phyloP scores from a whole-genome alignment of 2,113 vertebrate genomes.

The Aegotheles bennettii region DNA sequence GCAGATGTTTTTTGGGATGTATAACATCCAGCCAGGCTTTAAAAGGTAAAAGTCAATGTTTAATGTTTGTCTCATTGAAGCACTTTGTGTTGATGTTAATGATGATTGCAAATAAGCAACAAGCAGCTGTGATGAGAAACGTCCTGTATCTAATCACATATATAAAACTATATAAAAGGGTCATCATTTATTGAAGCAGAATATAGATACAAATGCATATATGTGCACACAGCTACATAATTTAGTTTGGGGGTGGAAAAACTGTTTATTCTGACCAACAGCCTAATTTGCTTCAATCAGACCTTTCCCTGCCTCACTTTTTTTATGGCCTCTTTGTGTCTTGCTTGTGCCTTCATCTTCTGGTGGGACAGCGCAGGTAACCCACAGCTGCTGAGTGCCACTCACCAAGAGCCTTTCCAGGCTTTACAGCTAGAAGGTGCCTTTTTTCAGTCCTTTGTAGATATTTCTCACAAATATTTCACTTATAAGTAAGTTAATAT shows the following conservation, averaged over 20 bases:
- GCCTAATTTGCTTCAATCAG: background rate
- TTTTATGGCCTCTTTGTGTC: too few species aligned
- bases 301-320: background rate
- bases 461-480: too few species aligned
- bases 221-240: accelerated
- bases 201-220: accelerated
- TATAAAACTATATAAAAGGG: accelerated
- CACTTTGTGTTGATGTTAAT: background rate
- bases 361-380: accelerated
- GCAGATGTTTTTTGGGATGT: accelerated
- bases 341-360: accelerated
- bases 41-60: background rate
- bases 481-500: too few species aligned
- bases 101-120: background rate
- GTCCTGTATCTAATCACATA: accelerated
- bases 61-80: background rate
- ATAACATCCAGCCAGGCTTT: too few species aligned
- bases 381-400: accelerated
- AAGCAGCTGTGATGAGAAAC: background rate
- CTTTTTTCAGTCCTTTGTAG: accelerated
- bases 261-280: background rate
- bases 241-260: background rate
- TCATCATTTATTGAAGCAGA: background rate
- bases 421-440: accelerated
- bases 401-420: background rate